Evolutionary conservation across 2,113 vertebrate genomes (phyloP).

Genomic region (Meles meles): DNA sequence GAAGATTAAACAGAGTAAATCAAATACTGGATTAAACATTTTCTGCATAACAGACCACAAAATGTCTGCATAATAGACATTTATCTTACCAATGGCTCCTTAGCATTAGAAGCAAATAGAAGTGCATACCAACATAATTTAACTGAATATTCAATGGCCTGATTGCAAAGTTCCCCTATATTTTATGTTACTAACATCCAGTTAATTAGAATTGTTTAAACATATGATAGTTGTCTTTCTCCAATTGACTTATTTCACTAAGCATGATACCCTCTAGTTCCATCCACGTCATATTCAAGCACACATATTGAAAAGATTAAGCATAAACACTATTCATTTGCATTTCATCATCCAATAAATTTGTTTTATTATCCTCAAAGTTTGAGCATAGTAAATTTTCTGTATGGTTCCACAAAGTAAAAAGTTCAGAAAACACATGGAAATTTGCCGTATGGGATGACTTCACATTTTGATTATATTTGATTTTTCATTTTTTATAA

Average conservation of each 20-base stretch:
- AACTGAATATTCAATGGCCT: slow-evolving; percentile 77
- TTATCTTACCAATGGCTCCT: slow-evolving; percentile 82
- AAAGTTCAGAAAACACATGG: neutral
- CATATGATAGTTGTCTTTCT: too few relatives aligned
- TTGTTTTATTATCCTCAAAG: slow-evolving; percentile 27
- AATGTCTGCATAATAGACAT: slow-evolving; percentile 76
- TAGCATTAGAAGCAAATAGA: slow-evolving; percentile 81
- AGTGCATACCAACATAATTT: slow-evolving; percentile 81
- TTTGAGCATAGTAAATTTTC: slow-evolving; percentile 55
- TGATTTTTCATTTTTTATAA: slow-evolving; percentile 10
- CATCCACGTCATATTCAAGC: slow-evolving; percentile 57
- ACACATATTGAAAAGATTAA: slow-evolving; percentile 38
- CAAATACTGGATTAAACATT: slow-evolving; percentile 86
- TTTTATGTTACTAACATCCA: slow-evolving; percentile 76
- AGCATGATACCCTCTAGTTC: too few relatives aligned
- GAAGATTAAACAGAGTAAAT: slow-evolving; percentile 87
- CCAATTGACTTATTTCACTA: too few relatives aligned
- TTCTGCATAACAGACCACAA: slow-evolving; percentile 88
- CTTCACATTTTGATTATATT: neutral
- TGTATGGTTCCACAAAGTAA: slow-evolving; percentile 38
- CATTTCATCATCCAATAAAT: slow-evolving; percentile 47
- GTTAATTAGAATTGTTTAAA: slow-evolving; percentile 74
- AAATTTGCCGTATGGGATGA: slow-evolving; percentile 1
- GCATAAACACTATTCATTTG: slow-evolving; percentile 26
- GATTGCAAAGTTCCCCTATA: slow-evolving; percentile 73